phyloP scores from a whole-genome alignment of 2,797 vertebrate genomes.

The Busarellus nigricollis region DNA sequence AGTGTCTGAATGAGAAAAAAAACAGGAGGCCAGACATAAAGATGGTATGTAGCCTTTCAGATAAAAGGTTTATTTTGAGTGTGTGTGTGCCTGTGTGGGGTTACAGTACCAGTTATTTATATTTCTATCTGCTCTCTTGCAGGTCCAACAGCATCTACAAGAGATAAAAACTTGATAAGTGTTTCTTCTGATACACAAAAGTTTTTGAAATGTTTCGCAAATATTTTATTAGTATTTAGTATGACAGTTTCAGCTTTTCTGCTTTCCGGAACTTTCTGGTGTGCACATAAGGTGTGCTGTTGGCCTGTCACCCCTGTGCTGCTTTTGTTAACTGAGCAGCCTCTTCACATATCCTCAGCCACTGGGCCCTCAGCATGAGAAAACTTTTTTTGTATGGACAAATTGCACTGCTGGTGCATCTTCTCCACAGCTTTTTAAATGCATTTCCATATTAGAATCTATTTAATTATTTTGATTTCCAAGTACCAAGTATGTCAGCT shows the following conservation, averaged over 20 bases:
- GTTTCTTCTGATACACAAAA: neutral
- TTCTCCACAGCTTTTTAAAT: neutral
- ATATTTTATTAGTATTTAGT: neutral
- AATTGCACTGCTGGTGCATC: neutral
- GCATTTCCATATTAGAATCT: neutral
- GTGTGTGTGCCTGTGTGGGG: too few relatives aligned
- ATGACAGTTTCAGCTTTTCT: neutral
- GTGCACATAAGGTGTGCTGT: neutral
- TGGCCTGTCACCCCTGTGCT: neutral
- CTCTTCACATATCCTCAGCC: neutral
- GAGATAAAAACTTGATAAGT: slow-evolving; percentile 17
- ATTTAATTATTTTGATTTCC: neutral
- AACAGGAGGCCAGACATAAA: slow-evolving; percentile 84
- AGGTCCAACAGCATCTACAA: slow-evolving; percentile 76
- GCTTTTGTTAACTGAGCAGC: neutral
- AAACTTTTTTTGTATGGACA: neutral
- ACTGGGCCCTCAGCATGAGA: neutral
- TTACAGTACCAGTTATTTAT: neutral
- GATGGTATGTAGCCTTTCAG: slow-evolving; percentile 75
- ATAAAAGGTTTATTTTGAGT: neutral
- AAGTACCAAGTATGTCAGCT: neutral
- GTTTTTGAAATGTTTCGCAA: neutral
- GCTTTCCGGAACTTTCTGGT: neutral
- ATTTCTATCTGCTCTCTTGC: neutral
- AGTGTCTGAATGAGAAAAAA: slow-evolving; percentile 89